Evolutionary conservation across 2,888 invertebrate species (phyloP), one percentile per base, ranked within the genome.

Genomic region (Blastobasis lacticolella): DNA sequence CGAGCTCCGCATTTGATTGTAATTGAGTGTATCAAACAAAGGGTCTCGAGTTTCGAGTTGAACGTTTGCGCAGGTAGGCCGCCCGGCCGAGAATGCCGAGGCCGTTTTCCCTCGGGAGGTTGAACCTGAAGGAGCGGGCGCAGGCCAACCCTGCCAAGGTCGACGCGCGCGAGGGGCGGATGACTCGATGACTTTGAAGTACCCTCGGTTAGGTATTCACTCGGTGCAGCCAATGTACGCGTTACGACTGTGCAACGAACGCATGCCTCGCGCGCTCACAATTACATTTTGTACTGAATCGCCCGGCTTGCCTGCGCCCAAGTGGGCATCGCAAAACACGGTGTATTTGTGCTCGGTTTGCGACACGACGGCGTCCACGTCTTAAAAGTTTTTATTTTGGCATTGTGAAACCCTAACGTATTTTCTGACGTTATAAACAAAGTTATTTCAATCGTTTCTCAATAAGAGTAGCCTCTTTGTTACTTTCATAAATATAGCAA

Each of bases 131-230:
- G 73, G 67, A 63, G 60, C 69, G 71, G 59, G 56, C 70, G 75
- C 79, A 81, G 81, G 81, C 78, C 78, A 73, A 71, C 78, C 23
- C 23, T 59, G 57, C 70, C 75, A 80, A 81, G 81, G 81, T 79
- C 79, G 74, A 72, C 78, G 67, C 66, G 76, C 74, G 74, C 72
- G 43, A 71, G 68, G 74, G 71, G 72, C 69, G 75, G 73, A 75
- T 73, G 77, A 75, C 78, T 77, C 73, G 71, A 67, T 79, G 81
- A 80, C 81, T 78, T 81, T 81, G 77, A 71, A 69, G 71, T 75
- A 80, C 73, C 79, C 78, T 77, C 71, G 61, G 70, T 69, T 64
- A 65, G 61, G 65, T 69, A 69, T 71, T 71, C 67, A 60, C 62
- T 55, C 61, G 63, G 62, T 57, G 68, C 71, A 74, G 75, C 70